Percentiles rank a stretch among this genome's conserved stretches.
phyloP scores from a whole-genome alignment of 2,888 invertebrate genomes.

The Synanthedon myopaeformis region DNA sequence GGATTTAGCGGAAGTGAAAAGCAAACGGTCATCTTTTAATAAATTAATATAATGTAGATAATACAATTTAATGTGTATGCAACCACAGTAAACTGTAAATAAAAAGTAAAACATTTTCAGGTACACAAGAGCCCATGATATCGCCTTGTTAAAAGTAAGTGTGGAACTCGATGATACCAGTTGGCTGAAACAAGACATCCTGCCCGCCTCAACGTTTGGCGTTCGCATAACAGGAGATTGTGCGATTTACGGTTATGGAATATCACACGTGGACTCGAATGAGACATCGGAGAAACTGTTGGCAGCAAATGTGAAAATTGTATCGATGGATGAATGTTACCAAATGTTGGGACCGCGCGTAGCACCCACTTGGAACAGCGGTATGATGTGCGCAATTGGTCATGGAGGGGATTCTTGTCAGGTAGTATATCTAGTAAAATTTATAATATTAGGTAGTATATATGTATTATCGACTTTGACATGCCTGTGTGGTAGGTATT shows the following conservation, averaged over 20 bases:
- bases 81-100: no score
- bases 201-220: conserved; percentile 49
- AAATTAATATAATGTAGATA: not conserved
- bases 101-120: conserved; percentile 28
- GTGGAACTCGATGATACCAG: conserved; percentile 25
- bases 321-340: conserved; percentile 48
- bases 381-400: conserved; percentile 58
- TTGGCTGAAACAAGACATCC: conserved; percentile 26
- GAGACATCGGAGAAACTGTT: conserved; percentile 29
- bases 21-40: no score
- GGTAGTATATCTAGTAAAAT: conserved; percentile 19
- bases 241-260: conserved; percentile 50
- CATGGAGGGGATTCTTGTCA: conserved; percentile 52
- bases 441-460: no score
- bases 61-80: not conserved
- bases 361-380: conserved; percentile 36
- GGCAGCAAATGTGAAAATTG: conserved; percentile 33
- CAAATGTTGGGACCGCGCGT: conserved; percentile 30
- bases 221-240: conserved; percentile 40
- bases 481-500: no score
- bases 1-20: no score
- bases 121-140: conserved; percentile 46
- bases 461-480: no score
- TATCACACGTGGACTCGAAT: conserved; percentile 16
- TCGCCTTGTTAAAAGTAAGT: conserved; percentile 42